These are phyloP conservation scores for Halictus rubicundus DNA, from an alignment of 1,140 invertebrate species.

Conservation along the genomic window DNA sequence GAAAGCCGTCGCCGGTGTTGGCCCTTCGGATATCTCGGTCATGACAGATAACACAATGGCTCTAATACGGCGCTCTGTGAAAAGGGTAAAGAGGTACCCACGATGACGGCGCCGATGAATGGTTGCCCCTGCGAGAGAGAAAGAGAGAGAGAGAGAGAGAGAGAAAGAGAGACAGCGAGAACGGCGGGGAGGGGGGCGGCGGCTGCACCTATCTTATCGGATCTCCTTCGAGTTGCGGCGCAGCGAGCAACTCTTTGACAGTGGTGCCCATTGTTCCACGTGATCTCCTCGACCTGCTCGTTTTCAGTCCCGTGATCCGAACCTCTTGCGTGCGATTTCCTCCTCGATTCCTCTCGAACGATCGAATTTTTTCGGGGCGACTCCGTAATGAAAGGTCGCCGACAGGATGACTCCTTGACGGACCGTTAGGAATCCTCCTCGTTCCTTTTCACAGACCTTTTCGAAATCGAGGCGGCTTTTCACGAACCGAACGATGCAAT, in stretches of 20 bases:
- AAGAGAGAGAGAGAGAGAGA: background rate
- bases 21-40: conserved; percentile 71
- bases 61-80: conserved; percentile 71
- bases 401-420: background rate
- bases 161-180: background rate
- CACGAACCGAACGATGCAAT: no score
- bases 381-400: conserved; percentile 3
- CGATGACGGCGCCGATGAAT: conserved; percentile 67
- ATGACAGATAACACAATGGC: conserved; percentile 75
- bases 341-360: conserved; percentile 10
- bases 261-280: conserved; percentile 69
- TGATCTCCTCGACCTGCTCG: conserved; percentile 38
- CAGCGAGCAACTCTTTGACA: conserved; percentile 65
- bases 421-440: background rate
- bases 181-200: background rate
- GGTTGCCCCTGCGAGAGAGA: conserved; percentile 27
- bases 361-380: background rate
- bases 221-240: conserved; percentile 63
- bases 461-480: no score
- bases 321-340: conserved; percentile 16
- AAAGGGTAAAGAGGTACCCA: conserved; percentile 70
- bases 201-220: conserved; percentile 68
- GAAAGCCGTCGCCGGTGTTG: conserved; percentile 63
- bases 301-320: conserved; percentile 26
- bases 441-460: background rate